Evolutionary conservation across 2,113 vertebrate genomes (phyloP), one percentile per base, ranked within the genome.

Genomic region (Hepsetus odoe): DNA sequence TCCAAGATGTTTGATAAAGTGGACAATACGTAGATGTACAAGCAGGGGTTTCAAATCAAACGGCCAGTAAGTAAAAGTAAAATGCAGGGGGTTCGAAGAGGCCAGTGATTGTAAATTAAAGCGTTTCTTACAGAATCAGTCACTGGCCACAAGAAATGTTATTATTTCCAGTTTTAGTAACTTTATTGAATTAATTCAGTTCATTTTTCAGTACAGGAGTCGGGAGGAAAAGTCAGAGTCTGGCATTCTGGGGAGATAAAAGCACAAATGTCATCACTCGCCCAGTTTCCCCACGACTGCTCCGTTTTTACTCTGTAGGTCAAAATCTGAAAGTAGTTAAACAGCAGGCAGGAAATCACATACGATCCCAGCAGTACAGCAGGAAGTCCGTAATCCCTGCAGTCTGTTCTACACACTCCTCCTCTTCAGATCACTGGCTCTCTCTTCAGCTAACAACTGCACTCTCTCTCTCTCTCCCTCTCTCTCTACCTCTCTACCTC

Each of bases 281-380:
- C 20, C 42, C 28, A 24, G 30, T 3, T 49, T 32, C 46, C 4
- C 26, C 16, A 11, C 14, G 14, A 68, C 8, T 14, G 22, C 18
- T 67, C 64, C n/a, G n/a, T 24, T 20, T 40, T 35, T 72, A 22
- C n/a, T 38, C 49, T 72, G 26, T 40, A 56, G 49, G 33, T 26
- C n/a, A 8, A 40, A 8, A 18, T 53, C 16, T 35, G 20, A 56
- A 16, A 33, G n/a, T 10, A 55, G 51, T 24, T 55, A 55, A 55
- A 55, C n/a, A 56, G 24, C 32, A 38, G 6, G 12, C 26, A 14
- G 10, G n/a, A 33, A 20, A 18, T 49, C 18, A 20, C 46, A 49
- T 18, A 49, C 51, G 9, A 1, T 55, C 51, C 51, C 51, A 9
- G 14, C 22, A 10, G 16, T 32, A 32, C n/a, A 51, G n/a, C 30